phyloP scores from a whole-genome alignment of 1,140 invertebrate genomes.

The Apocrypta bakeri region DNA sequence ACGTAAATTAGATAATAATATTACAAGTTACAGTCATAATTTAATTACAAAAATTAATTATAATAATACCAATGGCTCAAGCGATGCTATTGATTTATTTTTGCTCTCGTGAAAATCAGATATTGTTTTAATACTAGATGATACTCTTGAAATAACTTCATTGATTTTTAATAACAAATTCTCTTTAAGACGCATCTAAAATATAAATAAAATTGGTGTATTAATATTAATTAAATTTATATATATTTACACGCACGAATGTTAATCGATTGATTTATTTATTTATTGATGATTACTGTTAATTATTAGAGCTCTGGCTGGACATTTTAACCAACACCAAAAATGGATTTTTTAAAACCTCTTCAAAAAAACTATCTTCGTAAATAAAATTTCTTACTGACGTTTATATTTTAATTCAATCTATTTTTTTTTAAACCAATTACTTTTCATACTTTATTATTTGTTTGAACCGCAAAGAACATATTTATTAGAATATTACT shows the following conservation, averaged over 20 bases:
- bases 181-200: conserved; percentile 40
- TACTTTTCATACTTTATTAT: neutral
- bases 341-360: conserved; percentile 2
- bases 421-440: neutral
- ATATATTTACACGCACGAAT: conserved; percentile 45
- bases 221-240: neutral
- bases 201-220: neutral
- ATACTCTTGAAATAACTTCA: conserved; percentile 55
- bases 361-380: conserved; percentile 22
- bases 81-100: conserved; percentile 50
- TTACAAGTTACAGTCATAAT: neutral
- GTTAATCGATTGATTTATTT: too few relatives aligned
- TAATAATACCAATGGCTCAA: conserved; percentile 46
- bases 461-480: neutral
- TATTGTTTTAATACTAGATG: conserved; percentile 56
- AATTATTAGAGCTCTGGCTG: neutral
- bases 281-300: conserved; percentile 5
- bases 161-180: conserved; percentile 32
- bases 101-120: conserved; percentile 59
- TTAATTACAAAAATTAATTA: neutral
- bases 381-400: conserved; percentile 8
- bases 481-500: conserved; percentile 44
- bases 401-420: neutral
- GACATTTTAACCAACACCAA: neutral
- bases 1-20: conserved; percentile 18